phyloP scores from a whole-genome alignment of 2,888 invertebrate genomes.

The Perizoma affinitatum region DNA sequence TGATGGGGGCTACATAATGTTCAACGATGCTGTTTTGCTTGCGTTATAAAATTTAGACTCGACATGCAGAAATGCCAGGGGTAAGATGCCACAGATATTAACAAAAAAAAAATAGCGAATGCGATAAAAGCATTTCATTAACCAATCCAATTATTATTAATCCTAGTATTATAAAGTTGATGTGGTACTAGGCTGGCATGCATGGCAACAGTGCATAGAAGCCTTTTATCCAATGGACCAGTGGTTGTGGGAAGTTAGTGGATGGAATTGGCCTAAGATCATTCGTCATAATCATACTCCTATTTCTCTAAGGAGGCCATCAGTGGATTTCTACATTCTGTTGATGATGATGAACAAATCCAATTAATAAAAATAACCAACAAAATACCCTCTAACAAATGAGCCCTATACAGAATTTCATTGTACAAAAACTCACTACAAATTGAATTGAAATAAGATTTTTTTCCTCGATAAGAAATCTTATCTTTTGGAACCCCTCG shows the following conservation, averaged over 20 bases:
- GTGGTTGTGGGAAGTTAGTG: too few species aligned
- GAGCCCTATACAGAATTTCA: constrained; percentile 17
- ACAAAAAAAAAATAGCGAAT: too few species aligned
- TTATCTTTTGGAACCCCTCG: constrained; percentile 74
- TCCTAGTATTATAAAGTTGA: too few species aligned
- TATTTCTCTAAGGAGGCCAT: too few species aligned
- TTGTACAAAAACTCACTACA: constrained; percentile 39
- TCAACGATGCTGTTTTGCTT: not conserved
- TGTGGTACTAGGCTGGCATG: too few species aligned
- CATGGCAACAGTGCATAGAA: too few species aligned
- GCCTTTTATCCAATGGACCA: too few species aligned
- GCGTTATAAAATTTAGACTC: not conserved
- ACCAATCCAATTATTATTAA: too few species aligned
- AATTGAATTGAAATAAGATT: constrained; percentile 52
- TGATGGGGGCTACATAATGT: constrained; percentile 17
- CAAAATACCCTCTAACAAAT: constrained; percentile 18
- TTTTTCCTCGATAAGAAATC: constrained; percentile 77
- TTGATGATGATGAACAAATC: not conserved
- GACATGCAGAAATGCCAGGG: not conserved
- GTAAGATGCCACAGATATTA: not conserved
- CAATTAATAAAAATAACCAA: not conserved
- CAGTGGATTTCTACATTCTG: too few species aligned
- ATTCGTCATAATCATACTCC: too few species aligned
- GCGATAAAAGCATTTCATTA: too few species aligned
- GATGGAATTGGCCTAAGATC: too few species aligned